Evolutionary conservation across 2,797 vertebrate species (phyloP).

Genomic region (Falco novaeseelandiae): DNA sequence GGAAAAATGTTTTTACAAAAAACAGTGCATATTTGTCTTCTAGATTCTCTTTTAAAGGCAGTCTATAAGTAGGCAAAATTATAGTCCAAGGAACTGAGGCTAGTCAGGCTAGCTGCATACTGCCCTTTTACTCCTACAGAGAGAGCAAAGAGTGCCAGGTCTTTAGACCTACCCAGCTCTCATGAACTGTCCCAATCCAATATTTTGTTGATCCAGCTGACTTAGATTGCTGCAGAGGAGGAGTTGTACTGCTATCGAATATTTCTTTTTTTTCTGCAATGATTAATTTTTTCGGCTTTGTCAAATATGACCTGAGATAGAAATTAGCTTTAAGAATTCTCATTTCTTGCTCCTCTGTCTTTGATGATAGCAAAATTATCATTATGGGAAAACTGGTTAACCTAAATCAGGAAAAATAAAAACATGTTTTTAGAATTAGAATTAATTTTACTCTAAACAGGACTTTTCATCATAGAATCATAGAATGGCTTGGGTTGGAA

Average conservation of each 20-base stretch:
- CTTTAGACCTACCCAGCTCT: neutral
- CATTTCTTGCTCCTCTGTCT: neutral
- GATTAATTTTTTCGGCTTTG: neutral
- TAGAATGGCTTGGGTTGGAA: too few species aligned
- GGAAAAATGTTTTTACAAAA: neutral
- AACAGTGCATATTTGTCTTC: neutral
- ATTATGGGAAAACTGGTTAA: neutral
- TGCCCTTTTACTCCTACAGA: neutral
- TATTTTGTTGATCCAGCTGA: neutral
- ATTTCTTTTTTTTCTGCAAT: neutral
- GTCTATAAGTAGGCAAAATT: accelerated
- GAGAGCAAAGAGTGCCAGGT: neutral
- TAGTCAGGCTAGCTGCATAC: neutral
- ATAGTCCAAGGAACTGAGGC: neutral
- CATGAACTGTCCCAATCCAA: neutral
- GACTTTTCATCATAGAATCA: neutral
- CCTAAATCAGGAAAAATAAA: neutral
- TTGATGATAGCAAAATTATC: neutral
- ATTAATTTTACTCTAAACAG: neutral
- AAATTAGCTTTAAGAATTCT: neutral
- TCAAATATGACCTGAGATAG: neutral
- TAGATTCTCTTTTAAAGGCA: neutral
- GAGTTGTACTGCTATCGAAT: neutral
- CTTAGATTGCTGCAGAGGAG: neutral
- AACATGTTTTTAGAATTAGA: neutral